Conservation (phyloP, 1,140 invertebrate genomes). For the Listronotus bonariensis region DNA sequence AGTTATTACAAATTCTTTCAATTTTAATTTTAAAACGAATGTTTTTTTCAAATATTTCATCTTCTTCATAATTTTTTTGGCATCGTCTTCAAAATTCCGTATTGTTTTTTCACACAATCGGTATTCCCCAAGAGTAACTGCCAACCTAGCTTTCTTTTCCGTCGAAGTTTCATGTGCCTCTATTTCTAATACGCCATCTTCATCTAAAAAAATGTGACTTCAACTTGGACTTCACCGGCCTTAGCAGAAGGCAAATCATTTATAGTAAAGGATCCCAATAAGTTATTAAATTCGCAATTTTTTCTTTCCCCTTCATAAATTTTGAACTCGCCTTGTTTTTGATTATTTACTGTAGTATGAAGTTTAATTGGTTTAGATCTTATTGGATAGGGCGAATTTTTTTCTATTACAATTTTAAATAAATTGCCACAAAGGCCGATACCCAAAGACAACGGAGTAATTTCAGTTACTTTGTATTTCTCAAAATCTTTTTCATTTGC, state of each 20-base stretch:
- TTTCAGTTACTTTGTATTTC: constrained; percentile 32
- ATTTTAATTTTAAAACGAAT: too few relatives aligned
- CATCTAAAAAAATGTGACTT: constrained; percentile 27
- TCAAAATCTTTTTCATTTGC: constrained; percentile 13
- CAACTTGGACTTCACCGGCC: constrained; percentile 16
- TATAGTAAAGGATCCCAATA: constrained; percentile 28
- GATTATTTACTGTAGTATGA: constrained; percentile 23
- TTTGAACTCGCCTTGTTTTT: constrained; percentile 11
- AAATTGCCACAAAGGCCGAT: constrained; percentile 10
- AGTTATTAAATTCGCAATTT: constrained; percentile 34
- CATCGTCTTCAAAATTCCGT: not conserved
- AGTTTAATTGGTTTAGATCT: too few relatives aligned
- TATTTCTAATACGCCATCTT: constrained; percentile 38
- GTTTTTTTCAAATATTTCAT: constrained; percentile 16
- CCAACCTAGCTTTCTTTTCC: constrained; percentile 1
- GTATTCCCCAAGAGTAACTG: constrained; percentile 15
- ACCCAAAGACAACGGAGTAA: constrained; percentile 36
- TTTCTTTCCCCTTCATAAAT: constrained; percentile 38
- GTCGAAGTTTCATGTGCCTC: constrained; percentile 19
- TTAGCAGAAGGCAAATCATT: constrained; percentile 23
- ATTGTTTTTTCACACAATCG: constrained; percentile 17
- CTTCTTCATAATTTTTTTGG: constrained; percentile 11
- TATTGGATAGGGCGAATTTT: constrained; percentile 32
- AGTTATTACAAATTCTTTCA: too few relatives aligned
- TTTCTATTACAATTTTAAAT: constrained; percentile 22